Percentiles rank a stretch among this genome's conserved stretches.
phyloP scores from a whole-genome alignment of 2,888 invertebrate genomes.

The Eupithecia abbreviata region DNA sequence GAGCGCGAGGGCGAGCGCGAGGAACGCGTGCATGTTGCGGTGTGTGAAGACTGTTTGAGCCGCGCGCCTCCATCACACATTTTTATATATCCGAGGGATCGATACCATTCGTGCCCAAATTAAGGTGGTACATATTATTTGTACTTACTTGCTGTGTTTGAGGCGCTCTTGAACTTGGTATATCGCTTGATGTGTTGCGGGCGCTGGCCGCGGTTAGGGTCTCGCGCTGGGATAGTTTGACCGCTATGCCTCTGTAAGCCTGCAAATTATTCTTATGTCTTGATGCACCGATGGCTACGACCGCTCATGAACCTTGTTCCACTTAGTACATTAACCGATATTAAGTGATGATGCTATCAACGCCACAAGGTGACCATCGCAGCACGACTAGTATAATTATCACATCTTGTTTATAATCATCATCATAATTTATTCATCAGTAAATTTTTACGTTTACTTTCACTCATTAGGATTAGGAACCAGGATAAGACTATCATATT shows the following conservation, averaged over 20 bases:
- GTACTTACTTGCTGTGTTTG: constrained; percentile 57
- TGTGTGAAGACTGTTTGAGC: constrained; percentile 76
- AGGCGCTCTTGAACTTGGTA: constrained; percentile 76
- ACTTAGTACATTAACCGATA: constrained; percentile 71
- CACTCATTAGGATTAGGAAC: neutral
- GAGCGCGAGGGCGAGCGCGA: constrained; percentile 69
- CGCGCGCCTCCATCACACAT: constrained; percentile 76
- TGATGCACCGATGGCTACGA: constrained; percentile 68
- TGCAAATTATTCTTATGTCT: constrained; percentile 64
- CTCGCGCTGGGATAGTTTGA: constrained; percentile 6
- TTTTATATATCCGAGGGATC: constrained; percentile 79
- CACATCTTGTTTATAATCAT: constrained; percentile 45
- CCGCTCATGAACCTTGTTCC: constrained; percentile 80
- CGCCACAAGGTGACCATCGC: constrained; percentile 70
- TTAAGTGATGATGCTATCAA: constrained; percentile 63
- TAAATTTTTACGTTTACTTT: neutral
- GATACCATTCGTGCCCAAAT: constrained; percentile 80
- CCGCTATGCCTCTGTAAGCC: constrained; percentile 29
- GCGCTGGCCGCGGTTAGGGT: constrained; percentile 39
- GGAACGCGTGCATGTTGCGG: constrained; percentile 79
- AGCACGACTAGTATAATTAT: constrained; percentile 50
- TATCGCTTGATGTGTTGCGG: constrained; percentile 56
- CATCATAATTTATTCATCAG: neutral
- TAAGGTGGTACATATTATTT: constrained; percentile 73
- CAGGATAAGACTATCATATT: neutral